phyloP scores from a whole-genome alignment of 1,140 invertebrate genomes.

The Drosophila kikkawai region DNA sequence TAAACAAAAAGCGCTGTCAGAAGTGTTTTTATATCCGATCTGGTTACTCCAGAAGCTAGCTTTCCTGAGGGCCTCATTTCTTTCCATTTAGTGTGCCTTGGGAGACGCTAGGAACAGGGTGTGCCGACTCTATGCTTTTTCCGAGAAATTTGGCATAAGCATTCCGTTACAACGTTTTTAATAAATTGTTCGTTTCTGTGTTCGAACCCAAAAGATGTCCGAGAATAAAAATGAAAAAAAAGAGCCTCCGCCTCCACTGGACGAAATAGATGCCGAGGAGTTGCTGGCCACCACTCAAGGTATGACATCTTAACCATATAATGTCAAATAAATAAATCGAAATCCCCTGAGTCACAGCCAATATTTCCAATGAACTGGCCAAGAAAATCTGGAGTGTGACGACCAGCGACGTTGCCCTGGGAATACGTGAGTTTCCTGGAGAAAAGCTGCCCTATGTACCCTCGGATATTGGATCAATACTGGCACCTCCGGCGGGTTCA shows the following conservation, averaged over 20 bases:
- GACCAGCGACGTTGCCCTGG: slow-evolving; percentile 20
- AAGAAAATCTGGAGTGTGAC: slow-evolving; percentile 59
- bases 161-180: not conserved
- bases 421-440: not conserved
- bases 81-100: slow-evolving; percentile 12
- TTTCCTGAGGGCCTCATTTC: not conserved
- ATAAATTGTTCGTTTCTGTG: slow-evolving; percentile 6
- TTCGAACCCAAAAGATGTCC: not conserved
- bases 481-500: not conserved
- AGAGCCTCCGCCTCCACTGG: not conserved
- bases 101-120: not conserved
- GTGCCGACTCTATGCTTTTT: not conserved
- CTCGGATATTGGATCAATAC: not conserved
- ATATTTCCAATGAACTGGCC: slow-evolving; percentile 49
- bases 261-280: not conserved
- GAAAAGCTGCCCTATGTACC: not conserved
- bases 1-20: slow-evolving; percentile 16
- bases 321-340: not conserved
- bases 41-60: not conserved
- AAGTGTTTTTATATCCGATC: slow-evolving; percentile 9
- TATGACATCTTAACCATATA: not conserved
- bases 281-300: slow-evolving; percentile 8
- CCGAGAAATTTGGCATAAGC: not conserved
- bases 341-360: slow-evolving; percentile 19
- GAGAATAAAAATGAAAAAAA: not conserved